phyloP scores from a whole-genome alignment of 2,888 invertebrate species.

The Pherbina coryleti region DNA sequence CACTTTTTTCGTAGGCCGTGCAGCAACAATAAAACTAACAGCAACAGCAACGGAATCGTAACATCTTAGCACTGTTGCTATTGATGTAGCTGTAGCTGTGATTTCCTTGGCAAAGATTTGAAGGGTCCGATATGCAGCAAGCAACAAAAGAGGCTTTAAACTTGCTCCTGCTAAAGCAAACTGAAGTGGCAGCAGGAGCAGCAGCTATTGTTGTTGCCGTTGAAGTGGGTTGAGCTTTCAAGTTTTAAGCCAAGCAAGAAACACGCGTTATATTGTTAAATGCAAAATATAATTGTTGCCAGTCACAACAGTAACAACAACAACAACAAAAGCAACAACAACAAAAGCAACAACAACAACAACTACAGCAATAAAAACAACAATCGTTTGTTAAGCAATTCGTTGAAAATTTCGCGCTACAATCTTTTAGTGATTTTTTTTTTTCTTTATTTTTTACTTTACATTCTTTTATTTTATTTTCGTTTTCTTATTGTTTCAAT shows the following conservation, averaged over 20 bases:
- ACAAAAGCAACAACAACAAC: slow-evolving; percentile 19
- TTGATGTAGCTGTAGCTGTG: slow-evolving; percentile 46
- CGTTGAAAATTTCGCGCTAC: slow-evolving; percentile 27
- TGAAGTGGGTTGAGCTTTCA: slow-evolving; percentile 44
- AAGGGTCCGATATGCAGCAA: slow-evolving; percentile 14
- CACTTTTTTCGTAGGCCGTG: slow-evolving; percentile 42
- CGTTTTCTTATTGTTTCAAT: slow-evolving; percentile 1
- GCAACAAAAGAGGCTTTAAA: slow-evolving; percentile 32
- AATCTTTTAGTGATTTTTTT: slow-evolving; percentile 16
- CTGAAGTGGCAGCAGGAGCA: slow-evolving; percentile 4
- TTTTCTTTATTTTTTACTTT: background rate
- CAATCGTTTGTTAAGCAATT: slow-evolving; percentile 60
- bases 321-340: background rate
- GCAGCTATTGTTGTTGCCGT: slow-evolving; percentile 36
- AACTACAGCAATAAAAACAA: slow-evolving; percentile 7
- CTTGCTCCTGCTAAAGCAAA: slow-evolving; percentile 13
- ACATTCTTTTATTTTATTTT: background rate
- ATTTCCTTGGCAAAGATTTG: slow-evolving; percentile 36
- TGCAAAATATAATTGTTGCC: slow-evolving; percentile 49
- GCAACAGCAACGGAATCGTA: slow-evolving; percentile 39
- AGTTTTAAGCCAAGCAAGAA: slow-evolving; percentile 28
- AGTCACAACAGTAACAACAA: slow-evolving; percentile 21
- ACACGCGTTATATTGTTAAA: slow-evolving; percentile 51
- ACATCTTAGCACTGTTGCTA: slow-evolving; percentile 28
- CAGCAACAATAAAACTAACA: slow-evolving; percentile 13